Percentiles rank a stretch among this genome's conserved stretches.
phyloP scores from a whole-genome alignment of 2,888 invertebrate genomes.

The Polietes domitor region DNA sequence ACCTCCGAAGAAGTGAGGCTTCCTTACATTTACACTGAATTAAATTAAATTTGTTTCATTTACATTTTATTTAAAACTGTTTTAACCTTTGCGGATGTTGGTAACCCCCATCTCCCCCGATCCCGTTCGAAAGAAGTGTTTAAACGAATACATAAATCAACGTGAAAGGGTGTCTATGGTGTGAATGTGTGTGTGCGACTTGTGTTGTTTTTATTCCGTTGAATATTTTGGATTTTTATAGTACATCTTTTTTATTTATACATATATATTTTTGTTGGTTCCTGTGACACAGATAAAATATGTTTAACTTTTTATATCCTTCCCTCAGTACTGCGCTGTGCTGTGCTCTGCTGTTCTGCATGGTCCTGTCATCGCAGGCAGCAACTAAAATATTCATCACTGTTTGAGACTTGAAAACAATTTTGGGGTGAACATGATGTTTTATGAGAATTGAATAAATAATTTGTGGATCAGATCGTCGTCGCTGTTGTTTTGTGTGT shows the following conservation, averaged over 20 bases:
- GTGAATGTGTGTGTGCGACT: neutral
- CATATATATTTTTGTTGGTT: too few relatives aligned
- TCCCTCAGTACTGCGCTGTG: too few relatives aligned
- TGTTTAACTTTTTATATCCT: neutral
- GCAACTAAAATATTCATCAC: constrained; percentile 34
- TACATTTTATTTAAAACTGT: constrained; percentile 21
- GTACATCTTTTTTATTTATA: neutral
- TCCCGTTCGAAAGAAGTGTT: neutral
- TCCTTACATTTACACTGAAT: constrained; percentile 27
- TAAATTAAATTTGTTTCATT: constrained; percentile 46
- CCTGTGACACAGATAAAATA: constrained; percentile 28
- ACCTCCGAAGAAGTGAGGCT: neutral
- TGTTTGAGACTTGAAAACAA: neutral
- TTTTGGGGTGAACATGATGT: constrained; percentile 6
- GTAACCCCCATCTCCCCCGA: neutral
- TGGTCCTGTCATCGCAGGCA: neutral
- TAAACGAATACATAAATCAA: neutral
- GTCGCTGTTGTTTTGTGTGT: neutral
- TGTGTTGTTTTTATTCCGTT: neutral
- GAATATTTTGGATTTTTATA: neutral
- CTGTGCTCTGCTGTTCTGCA: neutral
- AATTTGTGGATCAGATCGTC: neutral
- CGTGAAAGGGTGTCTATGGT: neutral
- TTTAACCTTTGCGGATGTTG: neutral
- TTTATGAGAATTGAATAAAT: neutral